Percentiles rank a stretch among this genome's conserved stretches.
These are phyloP conservation scores for Malacoraja senta DNA, from an alignment of 2,797 vertebrate species.

Conservation along the genomic window DNA sequence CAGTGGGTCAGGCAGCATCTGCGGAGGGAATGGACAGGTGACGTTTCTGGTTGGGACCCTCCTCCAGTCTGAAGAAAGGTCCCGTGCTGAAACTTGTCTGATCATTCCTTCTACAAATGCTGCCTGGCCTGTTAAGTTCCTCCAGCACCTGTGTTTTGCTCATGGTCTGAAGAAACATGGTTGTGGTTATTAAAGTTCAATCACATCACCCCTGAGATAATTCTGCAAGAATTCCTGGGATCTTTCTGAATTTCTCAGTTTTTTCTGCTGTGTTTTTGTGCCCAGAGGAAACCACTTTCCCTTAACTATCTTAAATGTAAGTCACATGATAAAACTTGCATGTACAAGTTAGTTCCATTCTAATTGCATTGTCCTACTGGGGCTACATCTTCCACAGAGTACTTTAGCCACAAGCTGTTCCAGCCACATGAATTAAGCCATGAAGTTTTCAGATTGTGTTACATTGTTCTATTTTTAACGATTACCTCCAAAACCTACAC, in stretches of 20 bases:
- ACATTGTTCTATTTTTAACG: background rate
- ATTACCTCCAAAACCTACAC: background rate
- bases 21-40: no score
- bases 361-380: background rate
- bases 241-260: background rate
- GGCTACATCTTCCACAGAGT: background rate
- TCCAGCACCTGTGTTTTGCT: no score
- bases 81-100: no score
- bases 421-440: background rate
- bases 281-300: background rate
- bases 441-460: background rate
- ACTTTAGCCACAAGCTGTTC: background rate
- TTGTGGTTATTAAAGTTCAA: no score
- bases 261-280: background rate
- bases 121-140: no score
- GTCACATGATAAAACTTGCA: background rate
- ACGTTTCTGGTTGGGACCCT: no score
- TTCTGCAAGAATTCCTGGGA: no score
- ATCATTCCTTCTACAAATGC: no score
- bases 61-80: no score
- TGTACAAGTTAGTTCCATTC: background rate
- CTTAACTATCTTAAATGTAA: background rate
- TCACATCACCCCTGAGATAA: no score
- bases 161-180: no score
- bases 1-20: no score